Conservation (phyloP, 2,113 vertebrate species). For the Trogon surrucura region DNA sequence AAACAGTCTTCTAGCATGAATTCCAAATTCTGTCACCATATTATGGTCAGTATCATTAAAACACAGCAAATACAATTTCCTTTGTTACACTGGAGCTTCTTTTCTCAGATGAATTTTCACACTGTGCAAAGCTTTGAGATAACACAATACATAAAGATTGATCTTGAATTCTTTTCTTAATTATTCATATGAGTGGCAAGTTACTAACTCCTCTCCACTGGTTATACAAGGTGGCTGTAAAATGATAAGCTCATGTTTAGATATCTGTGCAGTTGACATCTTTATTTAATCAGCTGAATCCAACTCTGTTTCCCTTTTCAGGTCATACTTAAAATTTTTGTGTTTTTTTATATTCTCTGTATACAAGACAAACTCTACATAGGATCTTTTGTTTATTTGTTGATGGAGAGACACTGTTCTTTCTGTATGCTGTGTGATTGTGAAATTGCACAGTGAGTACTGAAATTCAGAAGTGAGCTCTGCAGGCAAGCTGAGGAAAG, state of each 20-base stretch:
- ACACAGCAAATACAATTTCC: neutral
- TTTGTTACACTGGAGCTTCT: neutral
- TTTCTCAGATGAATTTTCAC: neutral
- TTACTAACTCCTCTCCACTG: neutral
- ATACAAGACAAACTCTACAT: neutral
- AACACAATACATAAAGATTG: neutral
- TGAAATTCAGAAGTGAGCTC: slow-evolving; percentile 42
- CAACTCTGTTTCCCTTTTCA: neutral
- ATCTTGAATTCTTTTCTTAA: neutral
- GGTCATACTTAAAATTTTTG: neutral
- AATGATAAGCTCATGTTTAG: neutral
- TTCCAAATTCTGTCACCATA: neutral
- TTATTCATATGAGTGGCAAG: neutral
- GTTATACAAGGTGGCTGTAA: neutral
- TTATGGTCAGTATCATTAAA: neutral
- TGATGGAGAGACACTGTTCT: slow-evolving; percentile 41
- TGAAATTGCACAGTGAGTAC: slow-evolving; percentile 39
- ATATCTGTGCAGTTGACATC: neutral
- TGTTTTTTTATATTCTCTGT: slow-evolving; percentile 12
- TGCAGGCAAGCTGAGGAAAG: slow-evolving; percentile 42
- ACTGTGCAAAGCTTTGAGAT: neutral
- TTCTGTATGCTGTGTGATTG: slow-evolving; percentile 51
- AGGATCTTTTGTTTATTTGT: slow-evolving; percentile 47
- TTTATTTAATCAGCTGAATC: neutral
- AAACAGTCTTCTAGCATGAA: neutral